Base-by-base conservation (phyloP, 1,140 invertebrate genomes). In the Heliconius eleuchia region DNA sequence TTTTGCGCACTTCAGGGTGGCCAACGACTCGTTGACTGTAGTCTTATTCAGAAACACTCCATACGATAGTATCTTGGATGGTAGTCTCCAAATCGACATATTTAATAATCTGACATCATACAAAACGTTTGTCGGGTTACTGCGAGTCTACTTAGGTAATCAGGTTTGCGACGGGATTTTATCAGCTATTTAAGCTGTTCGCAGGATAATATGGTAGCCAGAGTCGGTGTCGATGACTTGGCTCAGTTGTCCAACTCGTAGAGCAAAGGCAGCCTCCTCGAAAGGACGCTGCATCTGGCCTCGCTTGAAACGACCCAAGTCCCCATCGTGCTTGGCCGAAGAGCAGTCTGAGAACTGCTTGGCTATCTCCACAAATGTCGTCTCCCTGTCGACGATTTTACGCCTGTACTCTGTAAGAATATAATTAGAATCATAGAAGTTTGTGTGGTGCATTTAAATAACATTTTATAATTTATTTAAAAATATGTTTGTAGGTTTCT, bases 251-350 rank as follows among this genome's bases (percentile, higher is more conserved):
- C 98, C 98, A 75, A 99, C 96, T 95, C 98, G 97, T 8, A 99
- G 93, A 23, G 96, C 96, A 95, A 99, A 99, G 5, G 98, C 96
- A 8, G 98, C 98, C 83, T 99, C 97, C 94, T 99, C 99, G 91
- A 99, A 99, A 0, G 98, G 97, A 88, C 98, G 98, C 93, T 99
- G 99, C 99, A 99, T 99, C 76, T 88, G 89, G 27, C 98, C 98
- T 74, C 96, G 95, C 71, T 96, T 96, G 95, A 99, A 99, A 11
- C 96, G 96, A 27, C 99, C 99, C 39, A 99, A 95, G 92, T 99
- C 98, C 0, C 99, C 99, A 52, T 98, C 98, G 55, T 97, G 95
- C 86, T 98, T 98, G 0, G 98, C 98, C 1, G 99, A 99, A 88
- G 98, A 98, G 90, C 99, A 99, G 91, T 99, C 99, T 70, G 98